These are phyloP conservation scores for Paracanthobrama guichenoti DNA, from an alignment of 2,113 vertebrate species.

Conservation along the genomic window DNA sequence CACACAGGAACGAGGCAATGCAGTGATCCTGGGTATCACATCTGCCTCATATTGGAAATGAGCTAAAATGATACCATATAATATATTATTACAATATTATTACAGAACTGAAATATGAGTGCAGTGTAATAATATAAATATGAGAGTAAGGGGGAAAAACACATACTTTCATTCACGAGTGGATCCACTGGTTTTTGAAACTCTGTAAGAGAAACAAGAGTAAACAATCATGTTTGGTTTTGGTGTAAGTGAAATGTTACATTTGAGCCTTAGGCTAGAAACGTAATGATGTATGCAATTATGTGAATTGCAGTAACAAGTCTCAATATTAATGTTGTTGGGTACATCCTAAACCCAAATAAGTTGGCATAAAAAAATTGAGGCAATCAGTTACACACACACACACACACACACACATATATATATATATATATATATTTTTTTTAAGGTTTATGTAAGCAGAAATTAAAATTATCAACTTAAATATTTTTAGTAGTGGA, in stretches of 20 bases:
- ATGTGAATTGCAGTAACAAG: not conserved
- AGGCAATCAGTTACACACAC: too few species aligned
- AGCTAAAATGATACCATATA: slow-evolving; percentile 28
- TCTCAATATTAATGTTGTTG: too few species aligned
- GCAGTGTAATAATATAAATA: not conserved
- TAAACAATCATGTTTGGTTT: not conserved
- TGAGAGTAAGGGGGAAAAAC: not conserved
- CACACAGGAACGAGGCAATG: slow-evolving; percentile 65
- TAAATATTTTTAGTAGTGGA: too few species aligned
- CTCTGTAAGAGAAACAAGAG: slow-evolving; percentile 2
- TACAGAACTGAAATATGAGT: not conserved
- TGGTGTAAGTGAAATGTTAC: not conserved
- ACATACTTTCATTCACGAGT: slow-evolving; percentile 49
- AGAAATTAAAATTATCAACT: too few species aligned
- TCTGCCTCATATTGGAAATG: slow-evolving; percentile 39
- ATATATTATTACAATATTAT: not conserved
- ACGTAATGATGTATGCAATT: not conserved
- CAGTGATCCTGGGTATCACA: slow-evolving; percentile 59
- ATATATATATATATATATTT: too few species aligned
- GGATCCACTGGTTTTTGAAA: slow-evolving; percentile 40
- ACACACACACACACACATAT: too few species aligned
- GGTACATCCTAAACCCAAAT: too few species aligned
- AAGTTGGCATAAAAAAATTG: too few species aligned
- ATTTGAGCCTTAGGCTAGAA: not conserved
- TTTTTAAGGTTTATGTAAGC: too few species aligned